Percentiles rank a stretch among this genome's conserved stretches.
phyloP scores from a whole-genome alignment of 2,888 invertebrate species.

The Apantesis nais region DNA sequence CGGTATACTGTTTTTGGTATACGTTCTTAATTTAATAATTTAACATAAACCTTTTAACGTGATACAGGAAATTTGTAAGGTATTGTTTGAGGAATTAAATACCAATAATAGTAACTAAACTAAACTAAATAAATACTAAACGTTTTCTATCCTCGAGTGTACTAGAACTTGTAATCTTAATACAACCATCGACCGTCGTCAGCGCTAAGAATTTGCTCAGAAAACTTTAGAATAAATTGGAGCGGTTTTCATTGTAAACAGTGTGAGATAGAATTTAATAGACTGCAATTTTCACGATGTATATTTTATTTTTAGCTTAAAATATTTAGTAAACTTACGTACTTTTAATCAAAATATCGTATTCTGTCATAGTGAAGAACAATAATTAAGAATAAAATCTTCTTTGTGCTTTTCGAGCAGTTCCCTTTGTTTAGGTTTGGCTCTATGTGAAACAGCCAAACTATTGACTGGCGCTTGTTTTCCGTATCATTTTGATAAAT shows the following conservation, averaged over 20 bases:
- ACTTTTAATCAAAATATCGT: background rate
- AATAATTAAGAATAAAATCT: background rate
- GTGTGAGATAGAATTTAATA: conserved; percentile 25
- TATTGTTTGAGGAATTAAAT: background rate
- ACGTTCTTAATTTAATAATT: no score
- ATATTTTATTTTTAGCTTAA: background rate
- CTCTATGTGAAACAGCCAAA: background rate
- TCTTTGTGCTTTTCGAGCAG: background rate
- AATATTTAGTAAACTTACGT: background rate
- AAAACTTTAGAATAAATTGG: conserved; percentile 37
- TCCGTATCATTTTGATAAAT: no score
- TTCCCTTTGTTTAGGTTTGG: background rate
- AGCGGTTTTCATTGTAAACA: conserved; percentile 37
- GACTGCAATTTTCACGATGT: conserved; percentile 20
- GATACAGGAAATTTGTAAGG: no score
- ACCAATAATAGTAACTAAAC: background rate
- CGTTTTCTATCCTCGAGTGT: background rate
- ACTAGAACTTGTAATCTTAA: background rate
- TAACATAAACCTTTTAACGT: no score
- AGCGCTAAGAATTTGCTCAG: conserved; percentile 37
- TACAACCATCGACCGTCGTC: conserved; percentile 29
- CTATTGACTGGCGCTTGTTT: no score
- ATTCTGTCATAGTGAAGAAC: background rate
- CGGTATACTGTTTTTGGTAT: no score
- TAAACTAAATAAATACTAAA: background rate